Evolutionary conservation across 2,888 invertebrate genomes (phyloP).

Genomic region (Rhingia rostrata): DNA sequence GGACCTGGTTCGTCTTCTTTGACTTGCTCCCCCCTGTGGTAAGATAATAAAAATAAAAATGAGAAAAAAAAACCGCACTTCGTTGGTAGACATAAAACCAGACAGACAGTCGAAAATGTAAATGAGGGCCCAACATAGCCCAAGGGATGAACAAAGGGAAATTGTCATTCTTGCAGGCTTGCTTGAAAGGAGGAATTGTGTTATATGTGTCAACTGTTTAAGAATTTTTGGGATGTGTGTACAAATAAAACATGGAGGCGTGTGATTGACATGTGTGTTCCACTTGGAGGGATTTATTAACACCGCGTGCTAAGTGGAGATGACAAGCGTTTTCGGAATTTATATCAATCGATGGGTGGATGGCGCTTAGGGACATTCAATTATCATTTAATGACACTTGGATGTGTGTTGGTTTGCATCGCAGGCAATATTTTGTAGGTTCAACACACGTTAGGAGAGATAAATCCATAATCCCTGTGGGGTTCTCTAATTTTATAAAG

Average conservation of each 20-base stretch:
- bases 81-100: slow-evolving; percentile 60
- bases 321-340: slow-evolving; percentile 47
- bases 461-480: too few relatives aligned
- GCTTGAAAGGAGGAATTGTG: slow-evolving; percentile 7
- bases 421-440: too few relatives aligned
- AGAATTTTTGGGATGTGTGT: slow-evolving; percentile 18
- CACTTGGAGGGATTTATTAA: slow-evolving; percentile 64
- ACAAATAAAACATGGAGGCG: slow-evolving; percentile 7
- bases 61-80: slow-evolving; percentile 30
- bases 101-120: slow-evolving; percentile 52
- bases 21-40: slow-evolving; percentile 39
- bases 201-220: slow-evolving; percentile 55
- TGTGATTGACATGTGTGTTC: slow-evolving; percentile 53
- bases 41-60: slow-evolving; percentile 50
- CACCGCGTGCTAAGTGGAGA: slow-evolving; percentile 62
- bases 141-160: slow-evolving; percentile 28
- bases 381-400: too few relatives aligned
- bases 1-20: slow-evolving; percentile 17
- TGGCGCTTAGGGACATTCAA: slow-evolving; percentile 19
- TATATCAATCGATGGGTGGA: slow-evolving; percentile 2
- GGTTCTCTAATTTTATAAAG: too few relatives aligned
- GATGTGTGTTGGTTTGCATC: too few relatives aligned
- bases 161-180: slow-evolving; percentile 5
- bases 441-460: too few relatives aligned
- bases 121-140: slow-evolving; percentile 5